Evolutionary conservation across 2,113 vertebrate genomes (phyloP).

Genomic region (Pelecanus crispus): DNA sequence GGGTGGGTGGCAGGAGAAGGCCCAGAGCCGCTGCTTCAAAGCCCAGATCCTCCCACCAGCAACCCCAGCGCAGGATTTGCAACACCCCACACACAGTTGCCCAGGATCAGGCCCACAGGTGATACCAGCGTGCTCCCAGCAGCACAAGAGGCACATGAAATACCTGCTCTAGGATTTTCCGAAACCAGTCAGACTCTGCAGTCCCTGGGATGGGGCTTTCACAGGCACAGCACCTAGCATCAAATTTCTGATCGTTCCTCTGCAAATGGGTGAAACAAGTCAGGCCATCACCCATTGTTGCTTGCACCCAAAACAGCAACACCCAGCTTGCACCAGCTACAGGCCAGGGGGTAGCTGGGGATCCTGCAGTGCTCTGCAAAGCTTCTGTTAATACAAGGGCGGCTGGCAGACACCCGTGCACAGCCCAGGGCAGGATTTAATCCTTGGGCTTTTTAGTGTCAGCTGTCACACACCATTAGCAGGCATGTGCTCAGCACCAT

Average conservation of each 20-base stretch:
- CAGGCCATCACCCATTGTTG: rapidly evolving
- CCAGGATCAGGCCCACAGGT: not conserved
- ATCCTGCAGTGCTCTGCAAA: not conserved
- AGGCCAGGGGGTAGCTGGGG: not conserved
- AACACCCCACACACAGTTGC: rapidly evolving
- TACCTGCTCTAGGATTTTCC: not conserved
- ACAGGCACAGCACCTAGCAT: not conserved
- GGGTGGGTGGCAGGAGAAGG: not conserved
- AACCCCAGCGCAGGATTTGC: not conserved
- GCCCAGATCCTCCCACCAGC: not conserved
- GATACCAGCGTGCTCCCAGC: not conserved
- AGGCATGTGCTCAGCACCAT: not conserved
- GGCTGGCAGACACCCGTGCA: not conserved
- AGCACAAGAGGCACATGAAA: too few species aligned
- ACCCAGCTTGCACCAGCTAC: not conserved
- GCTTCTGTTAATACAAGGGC: not conserved
- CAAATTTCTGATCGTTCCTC: not conserved
- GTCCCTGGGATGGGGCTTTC: not conserved
- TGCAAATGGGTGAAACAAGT: not conserved
- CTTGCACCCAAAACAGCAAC: rapidly evolving
- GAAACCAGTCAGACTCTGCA: rapidly evolving
- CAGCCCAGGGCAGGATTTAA: not conserved
- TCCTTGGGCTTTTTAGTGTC: not conserved
- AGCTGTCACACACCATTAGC: not conserved
- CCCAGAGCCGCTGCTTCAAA: not conserved